Percentiles rank a stretch among this genome's conserved stretches.
Conservation (phyloP, 2,888 invertebrate genomes). For the Frankliniella fusca region DNA sequence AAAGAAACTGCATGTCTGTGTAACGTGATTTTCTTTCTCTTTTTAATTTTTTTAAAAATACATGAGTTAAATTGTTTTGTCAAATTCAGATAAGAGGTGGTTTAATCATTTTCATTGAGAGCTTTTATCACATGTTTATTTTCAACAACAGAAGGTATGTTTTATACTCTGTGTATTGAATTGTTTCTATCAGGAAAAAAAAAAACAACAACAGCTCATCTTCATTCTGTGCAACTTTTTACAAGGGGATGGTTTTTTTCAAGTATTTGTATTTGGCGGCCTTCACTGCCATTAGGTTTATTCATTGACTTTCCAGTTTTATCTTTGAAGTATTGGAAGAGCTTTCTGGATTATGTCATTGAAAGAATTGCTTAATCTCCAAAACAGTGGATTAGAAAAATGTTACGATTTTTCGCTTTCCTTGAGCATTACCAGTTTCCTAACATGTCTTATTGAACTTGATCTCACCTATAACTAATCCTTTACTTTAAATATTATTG, state of each 20-base stretch:
- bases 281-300: neutral
- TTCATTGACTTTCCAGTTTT: neutral
- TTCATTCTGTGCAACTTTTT: neutral
- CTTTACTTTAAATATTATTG: constrained; percentile 6
- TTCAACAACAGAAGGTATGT: neutral
- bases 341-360: neutral
- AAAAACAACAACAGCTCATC: neutral
- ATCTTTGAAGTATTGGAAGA: neutral
- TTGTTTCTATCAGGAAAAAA: neutral
- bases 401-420: neutral
- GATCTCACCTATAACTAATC: constrained; percentile 9
- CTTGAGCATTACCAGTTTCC: constrained; percentile 7
- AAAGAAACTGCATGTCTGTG: neutral
- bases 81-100: neutral
- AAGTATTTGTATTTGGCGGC: neutral
- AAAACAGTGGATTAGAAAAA: neutral
- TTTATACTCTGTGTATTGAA: constrained; percentile 1
- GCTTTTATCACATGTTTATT: neutral
- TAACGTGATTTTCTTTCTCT: neutral
- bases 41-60: neutral
- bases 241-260: neutral
- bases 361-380: neutral
- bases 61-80: neutral
- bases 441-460: neutral
- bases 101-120: neutral